Evolutionary conservation across 2,113 vertebrate species (phyloP), one percentile per base, ranked within the genome.

Genomic region (Myotis davidii): DNA sequence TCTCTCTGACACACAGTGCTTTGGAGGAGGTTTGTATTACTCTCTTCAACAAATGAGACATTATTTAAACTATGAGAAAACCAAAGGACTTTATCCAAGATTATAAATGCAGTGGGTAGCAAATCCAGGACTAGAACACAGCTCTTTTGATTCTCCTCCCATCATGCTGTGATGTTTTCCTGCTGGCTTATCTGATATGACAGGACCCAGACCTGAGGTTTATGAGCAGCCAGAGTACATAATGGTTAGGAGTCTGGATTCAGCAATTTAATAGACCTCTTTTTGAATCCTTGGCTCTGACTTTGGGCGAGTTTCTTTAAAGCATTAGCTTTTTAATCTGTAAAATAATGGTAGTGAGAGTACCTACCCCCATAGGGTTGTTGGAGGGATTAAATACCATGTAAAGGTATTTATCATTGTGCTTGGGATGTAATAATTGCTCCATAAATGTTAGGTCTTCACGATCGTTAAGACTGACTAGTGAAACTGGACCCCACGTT

Each of bases 401-500:
- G 42, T 90, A 85, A 97, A 91, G 18, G 20, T 81, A 25, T 93
- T 85, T 85, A 59, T 89, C 88, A 56, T 70, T 86, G 50, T 87
- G 11, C 34, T 74, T 90, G 23, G 23, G 13, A n/a, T 82, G 34
- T n/a, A 94, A 37, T n/a, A 42, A 61, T 56, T 90, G 48, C 32
- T 95, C 17, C 25, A 45, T 54, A 90, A 61, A 73, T 77, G 52
- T 72, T 92, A 90, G 54, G 12, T 34, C n/a, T 82, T 50, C 83
- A 5, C 65, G 67, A 76, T 67, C 64, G 9, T 70, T 92, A 93
- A 72, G n/a, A 81, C 61, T 69, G 23, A 3, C 34, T 84, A 37
- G 27, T 90, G n/a, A 90, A 79, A 78, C 25, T 72, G 88, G 52
- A n/a, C 32, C 11, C 48, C 37, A 37, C 18, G 45, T 72, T 77